Base-by-base conservation (phyloP, 2,113 vertebrate genomes). In the Bufo gargarizans region DNA sequence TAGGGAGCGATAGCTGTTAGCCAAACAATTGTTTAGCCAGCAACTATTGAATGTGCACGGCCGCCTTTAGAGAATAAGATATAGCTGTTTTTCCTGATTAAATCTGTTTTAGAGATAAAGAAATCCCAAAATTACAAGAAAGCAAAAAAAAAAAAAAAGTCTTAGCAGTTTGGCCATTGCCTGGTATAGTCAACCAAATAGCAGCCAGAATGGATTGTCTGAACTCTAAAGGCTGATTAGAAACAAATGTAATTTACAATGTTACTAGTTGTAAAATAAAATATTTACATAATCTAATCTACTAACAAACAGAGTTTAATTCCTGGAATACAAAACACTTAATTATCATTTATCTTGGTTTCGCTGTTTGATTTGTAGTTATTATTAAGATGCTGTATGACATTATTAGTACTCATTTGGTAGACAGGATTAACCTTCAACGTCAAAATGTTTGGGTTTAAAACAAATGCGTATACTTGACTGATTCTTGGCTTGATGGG, bases 221-320 rank as follows among this genome's bases (percentile, higher is more conserved):
- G 47, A 78, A 78, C 33, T 89, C 79, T 91, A 84, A 91, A 83
- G 89, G 53, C 71, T 88, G 90, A 78, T 91, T 90, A 43, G 90
- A 93, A 87, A 91, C 87, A 92, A 94, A 91, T 89, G 91, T 88
- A 90, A 92, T 90, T 91, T 90, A 90, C 90, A 81, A 4, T 22
- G 45, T 55, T 88, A 91, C 92, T 90, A 50, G 86, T 85, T 77
- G 77, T 90, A 91, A 90, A 88, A 91, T 53, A 63, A 86, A 83
- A 89, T 92, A 89, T 91, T 94, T 93, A 91, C 86, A 77, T 89
- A 94, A 91, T 82, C 59, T 88, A 91, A 3, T 33, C 74, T 85
- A 89, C 86, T 90, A 90, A 88, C 89, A 93, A 93, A 92, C 91
- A 45, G 56, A 87, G 53, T 86, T 1, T 87, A 50, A 93, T 86